These are phyloP conservation scores for Ophion ventricosus DNA, from an alignment of 2,888 invertebrate genomes.

Conservation along the genomic window DNA sequence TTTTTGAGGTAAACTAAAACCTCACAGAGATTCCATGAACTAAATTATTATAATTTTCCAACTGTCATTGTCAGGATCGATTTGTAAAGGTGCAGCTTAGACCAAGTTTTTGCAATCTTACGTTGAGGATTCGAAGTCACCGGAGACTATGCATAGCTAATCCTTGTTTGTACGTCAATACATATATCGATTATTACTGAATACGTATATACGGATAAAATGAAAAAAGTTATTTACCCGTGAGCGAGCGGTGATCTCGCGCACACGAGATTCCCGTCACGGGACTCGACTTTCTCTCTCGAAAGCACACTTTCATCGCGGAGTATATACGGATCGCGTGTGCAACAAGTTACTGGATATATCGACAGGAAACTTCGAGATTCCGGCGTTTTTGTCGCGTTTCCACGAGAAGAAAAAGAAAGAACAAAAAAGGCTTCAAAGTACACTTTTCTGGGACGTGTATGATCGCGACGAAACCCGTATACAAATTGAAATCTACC, in stretches of 20 bases:
- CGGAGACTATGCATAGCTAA: conserved; percentile 25
- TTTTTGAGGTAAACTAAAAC: too few species aligned
- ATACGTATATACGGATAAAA: conserved; percentile 22
- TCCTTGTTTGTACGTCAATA: conserved; percentile 4
- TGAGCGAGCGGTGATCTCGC: conserved; percentile 42
- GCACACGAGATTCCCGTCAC: conserved; percentile 43
- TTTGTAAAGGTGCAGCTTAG: conserved; percentile 56
- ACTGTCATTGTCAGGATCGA: conserved; percentile 31
- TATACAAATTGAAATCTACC: not conserved
- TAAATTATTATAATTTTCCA: conserved; percentile 12
- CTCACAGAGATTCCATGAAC: too few species aligned
- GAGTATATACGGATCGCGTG: conserved; percentile 40
- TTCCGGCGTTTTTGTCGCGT: conserved; percentile 14
- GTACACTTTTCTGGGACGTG: not conserved
- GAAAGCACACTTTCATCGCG: conserved; percentile 63
- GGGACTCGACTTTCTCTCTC: conserved; percentile 64
- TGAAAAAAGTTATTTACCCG: conserved; percentile 51
- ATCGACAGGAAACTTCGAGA: conserved; percentile 47
- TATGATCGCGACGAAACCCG: not conserved
- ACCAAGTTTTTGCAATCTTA: conserved; percentile 58
- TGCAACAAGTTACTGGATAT: conserved; percentile 42
- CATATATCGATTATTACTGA: conserved; percentile 16
- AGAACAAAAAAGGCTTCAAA: not conserved
- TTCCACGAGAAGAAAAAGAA: not conserved
- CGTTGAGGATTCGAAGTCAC: conserved; percentile 49